Percentiles rank a stretch among this genome's conserved stretches.
Evolutionary conservation across 2,113 vertebrate species (phyloP).

Genomic region (Lota lota): DNA sequence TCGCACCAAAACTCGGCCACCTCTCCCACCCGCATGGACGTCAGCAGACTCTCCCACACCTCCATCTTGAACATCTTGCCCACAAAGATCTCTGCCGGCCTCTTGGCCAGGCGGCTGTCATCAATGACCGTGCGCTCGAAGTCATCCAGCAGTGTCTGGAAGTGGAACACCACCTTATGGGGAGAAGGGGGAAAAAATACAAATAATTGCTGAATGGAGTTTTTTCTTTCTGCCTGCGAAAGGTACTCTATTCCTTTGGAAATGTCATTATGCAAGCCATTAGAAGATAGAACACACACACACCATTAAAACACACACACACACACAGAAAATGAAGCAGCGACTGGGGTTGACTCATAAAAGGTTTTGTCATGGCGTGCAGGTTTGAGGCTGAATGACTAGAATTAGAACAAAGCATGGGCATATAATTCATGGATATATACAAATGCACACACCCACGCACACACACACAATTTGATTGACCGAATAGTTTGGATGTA

Average conservation of each 20-base stretch:
- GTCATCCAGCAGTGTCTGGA: slow-evolving; percentile 82
- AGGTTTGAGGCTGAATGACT: too few species aligned
- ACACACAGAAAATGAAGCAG: slow-evolving; percentile 9
- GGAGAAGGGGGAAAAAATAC: not conserved
- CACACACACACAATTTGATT: slow-evolving; percentile 50
- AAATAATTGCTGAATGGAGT: slow-evolving; percentile 6
- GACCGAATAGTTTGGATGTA: slow-evolving; percentile 62
- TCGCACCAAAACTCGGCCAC: slow-evolving; percentile 90
- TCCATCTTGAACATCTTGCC: slow-evolving; percentile 91
- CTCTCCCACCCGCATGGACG: slow-evolving; percentile 82
- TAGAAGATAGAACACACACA: slow-evolving; percentile 2
- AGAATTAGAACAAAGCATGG: slow-evolving; percentile 1
- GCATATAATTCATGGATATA: slow-evolving; percentile 29
- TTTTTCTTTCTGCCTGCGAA: not conserved
- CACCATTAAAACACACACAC: slow-evolving; percentile 16
- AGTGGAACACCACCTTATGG: slow-evolving; percentile 82
- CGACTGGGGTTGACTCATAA: slow-evolving; percentile 59
- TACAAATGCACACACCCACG: slow-evolving; percentile 37
- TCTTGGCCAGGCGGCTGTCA: slow-evolving; percentile 76
- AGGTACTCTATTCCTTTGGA: not conserved
- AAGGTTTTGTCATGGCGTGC: slow-evolving; percentile 62
- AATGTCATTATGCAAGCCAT: too few species aligned
- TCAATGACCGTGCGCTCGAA: slow-evolving; percentile 83
- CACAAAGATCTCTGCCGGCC: slow-evolving; percentile 82
- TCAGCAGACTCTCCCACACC: slow-evolving; percentile 83